phyloP scores from a whole-genome alignment of 2,888 invertebrate species.

The Nephrotoma appendiculata region DNA sequence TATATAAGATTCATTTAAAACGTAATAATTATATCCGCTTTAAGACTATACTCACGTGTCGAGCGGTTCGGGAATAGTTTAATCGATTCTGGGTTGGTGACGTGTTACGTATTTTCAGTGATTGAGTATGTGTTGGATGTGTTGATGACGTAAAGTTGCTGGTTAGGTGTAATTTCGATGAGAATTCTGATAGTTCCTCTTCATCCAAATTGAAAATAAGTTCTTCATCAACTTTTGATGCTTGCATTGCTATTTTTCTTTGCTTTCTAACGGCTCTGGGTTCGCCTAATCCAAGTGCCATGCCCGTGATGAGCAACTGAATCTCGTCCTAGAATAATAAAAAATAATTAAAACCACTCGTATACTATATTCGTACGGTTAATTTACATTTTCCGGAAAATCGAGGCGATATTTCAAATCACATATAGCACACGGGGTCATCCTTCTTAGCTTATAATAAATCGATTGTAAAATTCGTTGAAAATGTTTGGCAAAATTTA shows the following conservation, averaged over 20 bases:
- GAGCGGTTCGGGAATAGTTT: slow-evolving; percentile 14
- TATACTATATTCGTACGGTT: not conserved
- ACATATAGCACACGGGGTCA: slow-evolving; percentile 76
- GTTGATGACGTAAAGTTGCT: not conserved
- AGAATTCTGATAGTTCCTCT: slow-evolving; percentile 31
- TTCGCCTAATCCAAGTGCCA: slow-evolving; percentile 61
- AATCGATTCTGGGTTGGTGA: slow-evolving; percentile 36
- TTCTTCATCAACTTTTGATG: slow-evolving; percentile 45
- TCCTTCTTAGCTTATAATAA: slow-evolving; percentile 75
- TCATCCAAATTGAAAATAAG: slow-evolving; percentile 76
- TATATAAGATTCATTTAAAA: not conserved
- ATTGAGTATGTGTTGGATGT: slow-evolving; percentile 20
- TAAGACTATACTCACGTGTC: slow-evolving; percentile 21
- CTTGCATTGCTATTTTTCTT: slow-evolving; percentile 25
- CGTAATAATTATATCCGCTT: not conserved
- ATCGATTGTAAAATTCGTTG: slow-evolving; percentile 52
- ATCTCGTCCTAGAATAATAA: slow-evolving; percentile 42
- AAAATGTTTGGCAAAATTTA: slow-evolving; percentile 40
- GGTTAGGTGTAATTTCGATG: slow-evolving; percentile 15
- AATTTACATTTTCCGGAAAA: slow-evolving; percentile 62
- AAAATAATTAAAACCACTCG: not conserved
- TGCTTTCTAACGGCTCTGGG: slow-evolving; percentile 37
- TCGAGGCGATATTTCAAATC: slow-evolving; percentile 70
- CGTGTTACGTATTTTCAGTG: slow-evolving; percentile 36
- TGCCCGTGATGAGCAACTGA: slow-evolving; percentile 55